A percentile compares a stretch with the other conserved stretches of the same genome.
These are phyloP conservation scores for Zootoca vivipara DNA, from an alignment of 2,113 vertebrate genomes.

Conservation along the genomic window DNA sequence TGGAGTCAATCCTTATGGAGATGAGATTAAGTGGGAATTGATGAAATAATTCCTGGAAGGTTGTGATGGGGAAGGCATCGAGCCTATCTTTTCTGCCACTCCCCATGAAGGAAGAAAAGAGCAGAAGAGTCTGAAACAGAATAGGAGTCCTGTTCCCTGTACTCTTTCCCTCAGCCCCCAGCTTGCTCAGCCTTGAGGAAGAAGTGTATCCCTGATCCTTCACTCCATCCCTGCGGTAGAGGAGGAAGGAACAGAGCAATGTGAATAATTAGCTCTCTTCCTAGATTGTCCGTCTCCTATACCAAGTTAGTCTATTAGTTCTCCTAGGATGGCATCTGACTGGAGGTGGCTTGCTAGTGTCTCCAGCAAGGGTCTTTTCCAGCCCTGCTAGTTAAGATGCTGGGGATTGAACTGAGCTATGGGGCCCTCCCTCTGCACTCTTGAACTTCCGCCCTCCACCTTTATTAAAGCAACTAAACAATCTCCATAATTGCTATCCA, in stretches of 20 bases:
- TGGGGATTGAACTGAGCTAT: background rate
- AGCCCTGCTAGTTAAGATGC: background rate
- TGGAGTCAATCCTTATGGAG: too few relatives aligned
- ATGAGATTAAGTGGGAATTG: background rate
- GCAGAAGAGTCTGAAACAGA: background rate
- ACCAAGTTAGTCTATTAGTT: background rate
- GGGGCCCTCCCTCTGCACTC: too few relatives aligned
- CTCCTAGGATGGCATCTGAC: background rate
- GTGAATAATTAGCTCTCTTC: background rate
- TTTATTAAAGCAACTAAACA: background rate
- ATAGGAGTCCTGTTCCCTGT: background rate
- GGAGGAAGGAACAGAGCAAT: background rate
- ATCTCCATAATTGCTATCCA: background rate
- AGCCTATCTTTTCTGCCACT: background rate
- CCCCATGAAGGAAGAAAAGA: background rate
- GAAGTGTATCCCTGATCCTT: background rate
- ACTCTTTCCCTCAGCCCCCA: background rate
- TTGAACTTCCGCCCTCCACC: background rate
- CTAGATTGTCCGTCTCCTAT: background rate
- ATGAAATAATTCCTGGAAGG: background rate
- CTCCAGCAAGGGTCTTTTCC: background rate
- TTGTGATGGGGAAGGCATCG: background rate
- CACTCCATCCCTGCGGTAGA: background rate
- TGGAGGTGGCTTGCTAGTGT: background rate
- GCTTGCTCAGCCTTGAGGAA: background rate